These are phyloP conservation scores for Agriopis aurantiaria DNA, from an alignment of 2,888 invertebrate genomes.

Conservation along the genomic window DNA sequence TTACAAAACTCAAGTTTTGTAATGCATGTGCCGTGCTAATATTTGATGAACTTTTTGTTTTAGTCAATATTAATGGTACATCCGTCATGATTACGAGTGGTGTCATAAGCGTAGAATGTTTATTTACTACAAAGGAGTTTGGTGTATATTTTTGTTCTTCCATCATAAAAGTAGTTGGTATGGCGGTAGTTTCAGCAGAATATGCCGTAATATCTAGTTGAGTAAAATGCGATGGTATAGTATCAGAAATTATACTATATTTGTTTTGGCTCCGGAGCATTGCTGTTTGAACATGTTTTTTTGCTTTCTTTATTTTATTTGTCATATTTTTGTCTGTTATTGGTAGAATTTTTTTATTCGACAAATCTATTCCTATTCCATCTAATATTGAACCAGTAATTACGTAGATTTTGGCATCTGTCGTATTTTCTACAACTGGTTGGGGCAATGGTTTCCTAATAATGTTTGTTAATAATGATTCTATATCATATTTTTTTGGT, in stretches of 20 bases:
- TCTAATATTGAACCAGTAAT: not conserved
- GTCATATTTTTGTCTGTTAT: not conserved
- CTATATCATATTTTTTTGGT: not conserved
- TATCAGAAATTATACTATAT: not conserved
- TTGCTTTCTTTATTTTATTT: not conserved
- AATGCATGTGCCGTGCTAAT: not conserved
- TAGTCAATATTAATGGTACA: not conserved
- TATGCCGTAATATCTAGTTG: not conserved
- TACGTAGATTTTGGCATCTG: not conserved
- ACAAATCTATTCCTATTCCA: not conserved
- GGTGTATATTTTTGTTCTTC: not conserved
- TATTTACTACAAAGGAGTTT: not conserved
- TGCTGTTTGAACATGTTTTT: not conserved
- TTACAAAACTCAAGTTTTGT: not conserved
- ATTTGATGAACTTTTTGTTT: not conserved
- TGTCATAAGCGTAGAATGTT: not conserved
- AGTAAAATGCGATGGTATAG: not conserved
- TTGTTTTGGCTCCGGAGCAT: not conserved
- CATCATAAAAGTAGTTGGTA: not conserved
- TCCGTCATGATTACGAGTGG: not conserved
- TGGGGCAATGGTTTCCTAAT: not conserved
- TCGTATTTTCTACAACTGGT: not conserved
- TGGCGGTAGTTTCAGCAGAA: not conserved
- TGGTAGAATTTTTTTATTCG: not conserved
- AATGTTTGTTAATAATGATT: not conserved